phyloP scores from a whole-genome alignment of 2,113 vertebrate genomes.

The Sardina pilchardus region DNA sequence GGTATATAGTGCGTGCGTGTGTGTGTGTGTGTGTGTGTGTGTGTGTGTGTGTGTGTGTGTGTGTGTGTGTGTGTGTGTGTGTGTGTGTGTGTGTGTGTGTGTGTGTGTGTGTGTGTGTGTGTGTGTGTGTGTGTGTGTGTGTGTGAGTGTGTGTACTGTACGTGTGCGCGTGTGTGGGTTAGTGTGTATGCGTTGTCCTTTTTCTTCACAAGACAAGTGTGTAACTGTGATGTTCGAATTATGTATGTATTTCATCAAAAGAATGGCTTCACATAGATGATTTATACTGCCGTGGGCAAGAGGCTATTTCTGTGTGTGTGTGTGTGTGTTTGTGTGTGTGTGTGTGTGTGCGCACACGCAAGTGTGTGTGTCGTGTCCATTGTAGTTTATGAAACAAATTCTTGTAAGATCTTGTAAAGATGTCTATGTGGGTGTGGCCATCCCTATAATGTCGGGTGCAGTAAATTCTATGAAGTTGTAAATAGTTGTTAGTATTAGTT shows the following conservation, averaged over 20 bases:
- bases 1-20: neutral
- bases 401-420: neutral
- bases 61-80: conserved; percentile 25
- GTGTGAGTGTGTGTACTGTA: conserved; percentile 23
- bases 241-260: neutral
- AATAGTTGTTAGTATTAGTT: no score
- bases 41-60: conserved; percentile 25
- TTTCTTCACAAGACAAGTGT: neutral
- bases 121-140: neutral
- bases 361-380: neutral
- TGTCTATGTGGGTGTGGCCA: neutral
- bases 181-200: neutral
- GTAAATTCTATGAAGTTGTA: neutral
- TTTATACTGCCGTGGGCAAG: neutral
- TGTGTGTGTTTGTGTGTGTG: neutral
- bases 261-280: neutral
- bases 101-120: neutral
- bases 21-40: conserved; percentile 12
- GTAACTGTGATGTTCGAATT: neutral
- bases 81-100: conserved; percentile 31
- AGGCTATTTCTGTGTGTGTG: conserved; percentile 22
- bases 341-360: neutral
- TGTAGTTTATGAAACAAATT: neutral
- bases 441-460: neutral
- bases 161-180: neutral